phyloP scores from a whole-genome alignment of 2,888 invertebrate genomes.

The Malthinus seriepunctatus region DNA sequence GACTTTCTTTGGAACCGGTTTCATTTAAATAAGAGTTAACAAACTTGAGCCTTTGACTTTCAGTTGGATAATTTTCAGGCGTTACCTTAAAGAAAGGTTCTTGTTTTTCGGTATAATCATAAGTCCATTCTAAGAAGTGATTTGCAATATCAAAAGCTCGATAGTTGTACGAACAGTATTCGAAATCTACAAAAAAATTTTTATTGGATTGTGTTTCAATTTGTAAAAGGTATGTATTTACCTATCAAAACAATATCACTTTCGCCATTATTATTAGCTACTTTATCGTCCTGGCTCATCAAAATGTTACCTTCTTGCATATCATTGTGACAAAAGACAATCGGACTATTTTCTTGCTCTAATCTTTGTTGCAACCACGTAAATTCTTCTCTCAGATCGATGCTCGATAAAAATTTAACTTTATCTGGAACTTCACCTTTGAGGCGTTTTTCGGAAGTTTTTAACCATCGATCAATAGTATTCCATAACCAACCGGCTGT shows the following conservation, averaged over 20 bases:
- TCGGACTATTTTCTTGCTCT: constrained; percentile 69
- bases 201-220: background rate
- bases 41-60: constrained; percentile 70
- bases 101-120: constrained; percentile 80
- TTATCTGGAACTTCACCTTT: constrained; percentile 49
- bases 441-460: constrained; percentile 59
- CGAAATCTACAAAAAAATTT: constrained; percentile 68
- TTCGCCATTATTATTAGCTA: constrained; percentile 40
- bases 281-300: constrained; percentile 54
- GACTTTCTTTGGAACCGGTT: constrained; percentile 45
- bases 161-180: constrained; percentile 95
- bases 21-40: constrained; percentile 62
- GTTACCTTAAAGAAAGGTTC: constrained; percentile 77
- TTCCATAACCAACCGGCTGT: constrained; percentile 96
- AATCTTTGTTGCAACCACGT: constrained; percentile 70
- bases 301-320: constrained; percentile 86
- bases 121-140: constrained; percentile 91
- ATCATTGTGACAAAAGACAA: constrained; percentile 94
- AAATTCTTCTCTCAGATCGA: constrained; percentile 68
- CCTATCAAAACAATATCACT: constrained; percentile 51
- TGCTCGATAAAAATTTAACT: constrained; percentile 34
- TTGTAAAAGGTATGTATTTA: constrained; percentile 32
- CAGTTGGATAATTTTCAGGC: constrained; percentile 71
- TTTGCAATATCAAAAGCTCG: constrained; percentile 93
- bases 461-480: constrained; percentile 80